Base-by-base conservation (phyloP, 1,140 invertebrate genomes). In the Drosophila arawakana region DNA sequence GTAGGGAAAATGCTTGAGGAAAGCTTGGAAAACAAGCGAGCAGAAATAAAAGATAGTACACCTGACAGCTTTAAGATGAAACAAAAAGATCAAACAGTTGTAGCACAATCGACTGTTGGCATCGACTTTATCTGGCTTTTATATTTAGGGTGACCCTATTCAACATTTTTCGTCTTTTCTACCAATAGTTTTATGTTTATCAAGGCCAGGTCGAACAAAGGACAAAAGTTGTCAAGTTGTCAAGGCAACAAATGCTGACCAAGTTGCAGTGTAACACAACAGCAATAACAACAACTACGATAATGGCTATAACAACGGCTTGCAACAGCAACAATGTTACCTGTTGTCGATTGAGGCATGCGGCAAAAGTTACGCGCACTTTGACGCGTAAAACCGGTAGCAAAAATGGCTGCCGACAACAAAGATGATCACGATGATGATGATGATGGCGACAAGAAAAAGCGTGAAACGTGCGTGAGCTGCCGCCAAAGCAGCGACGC, bases 381-480 rank as follows among this genome's bases (percentile, higher is more conserved):
- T 86, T 79, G 83, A 80, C 82, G 82, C 82, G 83, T 86, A 86
- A 85, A 86, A 86, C 82, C 82, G 82, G 82, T 86, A 88, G 82
- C 82, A 68, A 76, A 86, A 88, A 82, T 86, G 79, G 83, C 79
- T 69, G 65, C 73, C 76, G 67, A 71, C 21, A 50, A 57, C 21
- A 11, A 43, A 30, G 25, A 30, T 30, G 25, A 30, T 30, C 25
- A 37, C 13, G 25, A 61, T 39, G 62, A 60, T 25, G 15, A 66
- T 13, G 44, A 15, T 49, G 73, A 65, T 74, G 49, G 47, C 65
- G 84, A 76, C 71, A 88, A 74, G 71, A 76, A 71, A 72, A 77
- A 85, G 78, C 77, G 81, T 78, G 70, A 81, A 78, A 76, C 76
- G 81, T 86, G 81, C 82, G 81, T 85, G 82, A 81, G 78, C 47